These are phyloP conservation scores for Protaetia brevitarsis DNA, from an alignment of 1,140 invertebrate genomes.

Conservation along the genomic window DNA sequence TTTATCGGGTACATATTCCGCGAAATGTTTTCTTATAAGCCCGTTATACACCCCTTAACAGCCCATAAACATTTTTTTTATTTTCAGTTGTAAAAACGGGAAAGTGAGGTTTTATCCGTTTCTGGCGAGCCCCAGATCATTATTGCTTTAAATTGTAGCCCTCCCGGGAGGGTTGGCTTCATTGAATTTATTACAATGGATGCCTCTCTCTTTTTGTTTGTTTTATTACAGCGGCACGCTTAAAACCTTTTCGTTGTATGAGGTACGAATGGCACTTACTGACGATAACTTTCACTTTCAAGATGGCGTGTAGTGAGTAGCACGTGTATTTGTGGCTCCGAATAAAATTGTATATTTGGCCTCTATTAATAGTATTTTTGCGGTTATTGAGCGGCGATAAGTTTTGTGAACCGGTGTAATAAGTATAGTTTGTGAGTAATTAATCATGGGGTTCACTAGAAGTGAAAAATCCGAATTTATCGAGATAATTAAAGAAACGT, in stretches of 20 bases:
- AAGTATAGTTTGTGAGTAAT: too few relatives aligned
- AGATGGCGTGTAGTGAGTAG: too few relatives aligned
- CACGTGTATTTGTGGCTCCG: too few relatives aligned
- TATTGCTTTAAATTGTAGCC: constrained; percentile 15
- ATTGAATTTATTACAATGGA: constrained; percentile 11
- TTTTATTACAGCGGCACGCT: neutral
- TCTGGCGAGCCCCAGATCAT: neutral
- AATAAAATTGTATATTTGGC: too few relatives aligned
- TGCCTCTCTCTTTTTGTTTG: too few relatives aligned
- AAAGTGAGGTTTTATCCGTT: constrained; percentile 15
- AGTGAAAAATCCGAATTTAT: too few relatives aligned
- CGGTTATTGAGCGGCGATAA: too few relatives aligned
- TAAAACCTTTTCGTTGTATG: neutral
- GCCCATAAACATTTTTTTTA: constrained; percentile 15
- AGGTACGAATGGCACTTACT: neutral
- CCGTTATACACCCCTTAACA: constrained; percentile 15
- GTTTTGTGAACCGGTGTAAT: too few relatives aligned
- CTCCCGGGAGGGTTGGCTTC: neutral
- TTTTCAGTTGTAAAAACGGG: constrained; percentile 17
- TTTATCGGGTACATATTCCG: constrained; percentile 14
- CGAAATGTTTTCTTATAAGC: constrained; percentile 18
- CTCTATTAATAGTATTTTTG: too few relatives aligned
- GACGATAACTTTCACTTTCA: too few relatives aligned
- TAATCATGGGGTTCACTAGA: too few relatives aligned
- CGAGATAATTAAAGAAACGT: too few relatives aligned